A percentile compares a stretch with the other conserved stretches of the same genome.
phyloP scores from a whole-genome alignment of 1,140 invertebrate genomes.

The Camponotus vicinus region DNA sequence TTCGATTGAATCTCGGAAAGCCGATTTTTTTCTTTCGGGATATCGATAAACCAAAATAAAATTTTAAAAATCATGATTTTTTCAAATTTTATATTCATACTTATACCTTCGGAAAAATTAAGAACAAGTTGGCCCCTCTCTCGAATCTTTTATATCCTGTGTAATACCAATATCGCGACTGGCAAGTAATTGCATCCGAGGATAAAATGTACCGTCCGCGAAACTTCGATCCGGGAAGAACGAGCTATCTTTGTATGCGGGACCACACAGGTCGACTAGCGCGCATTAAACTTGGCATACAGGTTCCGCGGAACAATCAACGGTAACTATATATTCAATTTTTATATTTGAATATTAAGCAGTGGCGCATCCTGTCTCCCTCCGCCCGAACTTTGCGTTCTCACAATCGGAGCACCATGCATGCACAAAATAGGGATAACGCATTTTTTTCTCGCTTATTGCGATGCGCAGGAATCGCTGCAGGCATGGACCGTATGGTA shows the following conservation, averaged over 20 bases:
- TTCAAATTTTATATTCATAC: not conserved
- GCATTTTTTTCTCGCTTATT: slow-evolving; percentile 40
- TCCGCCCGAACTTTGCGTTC: slow-evolving; percentile 38
- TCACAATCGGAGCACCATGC: slow-evolving; percentile 33
- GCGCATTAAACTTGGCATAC: slow-evolving; percentile 78
- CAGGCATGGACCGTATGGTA: slow-evolving; percentile 53
- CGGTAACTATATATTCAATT: slow-evolving; percentile 81
- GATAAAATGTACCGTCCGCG: slow-evolving; percentile 23
- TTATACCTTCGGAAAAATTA: not conserved
- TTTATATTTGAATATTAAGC: slow-evolving; percentile 80
- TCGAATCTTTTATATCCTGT: slow-evolving; percentile 23
- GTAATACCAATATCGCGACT: slow-evolving; percentile 2
- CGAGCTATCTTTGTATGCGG: slow-evolving; percentile 62
- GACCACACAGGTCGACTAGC: slow-evolving; percentile 77
- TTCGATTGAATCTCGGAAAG: not conserved
- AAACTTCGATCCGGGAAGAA: slow-evolving; percentile 32
- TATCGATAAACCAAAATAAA: not conserved
- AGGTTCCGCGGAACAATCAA: slow-evolving; percentile 74
- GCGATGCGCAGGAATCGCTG: slow-evolving; percentile 46
- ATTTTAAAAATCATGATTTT: not conserved
- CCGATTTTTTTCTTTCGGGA: not conserved
- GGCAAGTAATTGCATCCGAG: slow-evolving; percentile 39
- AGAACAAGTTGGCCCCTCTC: not conserved
- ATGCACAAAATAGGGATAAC: slow-evolving; percentile 28
- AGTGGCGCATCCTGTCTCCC: slow-evolving; percentile 61